Evolutionary conservation across 2,113 vertebrate species (phyloP).

Genomic region (Strix uralensis): DNA sequence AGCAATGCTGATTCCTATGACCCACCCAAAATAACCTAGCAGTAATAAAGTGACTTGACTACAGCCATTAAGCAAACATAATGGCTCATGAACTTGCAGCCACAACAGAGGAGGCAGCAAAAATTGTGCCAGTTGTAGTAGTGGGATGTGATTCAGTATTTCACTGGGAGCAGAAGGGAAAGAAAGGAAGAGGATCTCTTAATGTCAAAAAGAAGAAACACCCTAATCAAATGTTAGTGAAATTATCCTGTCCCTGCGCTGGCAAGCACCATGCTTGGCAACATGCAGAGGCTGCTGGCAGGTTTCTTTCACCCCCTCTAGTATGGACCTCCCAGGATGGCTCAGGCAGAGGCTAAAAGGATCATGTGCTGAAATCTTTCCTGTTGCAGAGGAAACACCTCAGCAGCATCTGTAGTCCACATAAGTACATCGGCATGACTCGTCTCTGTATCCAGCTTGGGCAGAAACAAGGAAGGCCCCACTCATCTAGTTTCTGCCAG

Average conservation of each 20-base stretch:
- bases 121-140: not conserved
- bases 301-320: not conserved
- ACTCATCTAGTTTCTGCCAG: not conserved
- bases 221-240: not conserved
- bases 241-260: not conserved
- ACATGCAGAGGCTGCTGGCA: not conserved
- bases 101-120: not conserved
- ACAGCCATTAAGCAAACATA: not conserved
- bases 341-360: not conserved
- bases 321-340: not conserved
- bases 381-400: not conserved
- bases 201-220: not conserved
- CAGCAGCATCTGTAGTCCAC: not conserved
- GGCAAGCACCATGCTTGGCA: not conserved
- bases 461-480: not conserved
- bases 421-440: not conserved
- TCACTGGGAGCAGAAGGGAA: not conserved
- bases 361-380: not conserved
- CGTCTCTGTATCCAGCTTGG: not conserved
- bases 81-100: not conserved
- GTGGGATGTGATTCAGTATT: not conserved
- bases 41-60: not conserved
- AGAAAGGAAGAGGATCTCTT: not conserved
- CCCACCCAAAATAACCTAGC: not conserved
- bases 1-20: not conserved